Evolutionary conservation across 2,888 invertebrate species (phyloP).

Genomic region (Tenthredo notha): DNA sequence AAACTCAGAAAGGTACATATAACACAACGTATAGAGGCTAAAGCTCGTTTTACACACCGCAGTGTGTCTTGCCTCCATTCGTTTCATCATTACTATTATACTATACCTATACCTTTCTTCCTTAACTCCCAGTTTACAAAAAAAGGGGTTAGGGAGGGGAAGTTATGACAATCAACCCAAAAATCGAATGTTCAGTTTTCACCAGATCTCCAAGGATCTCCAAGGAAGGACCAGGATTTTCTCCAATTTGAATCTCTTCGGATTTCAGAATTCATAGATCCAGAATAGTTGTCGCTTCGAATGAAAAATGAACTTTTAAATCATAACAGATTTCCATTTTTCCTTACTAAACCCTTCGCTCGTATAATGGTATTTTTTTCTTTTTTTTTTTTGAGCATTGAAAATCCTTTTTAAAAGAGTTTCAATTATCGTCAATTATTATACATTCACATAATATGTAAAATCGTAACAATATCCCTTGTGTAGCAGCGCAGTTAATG

Average conservation of each 20-base stretch:
- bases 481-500: background rate
- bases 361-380: background rate
- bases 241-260: background rate
- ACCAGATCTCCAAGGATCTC: background rate
- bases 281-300: background rate
- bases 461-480: background rate
- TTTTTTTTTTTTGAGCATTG: background rate
- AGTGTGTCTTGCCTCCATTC: background rate
- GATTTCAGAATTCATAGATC: background rate
- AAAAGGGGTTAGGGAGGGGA: background rate
- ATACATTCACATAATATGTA: background rate
- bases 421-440: background rate
- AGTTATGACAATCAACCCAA: background rate
- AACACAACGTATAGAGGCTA: background rate
- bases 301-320: background rate
- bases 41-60: conserved; percentile 6
- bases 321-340: too few relatives aligned
- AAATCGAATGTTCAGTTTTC: background rate
- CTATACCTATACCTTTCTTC: background rate
- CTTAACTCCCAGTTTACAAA: background rate
- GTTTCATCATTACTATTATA: background rate
- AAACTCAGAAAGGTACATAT: conserved; percentile 56
- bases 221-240: too few relatives aligned
- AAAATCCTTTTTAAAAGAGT: background rate
- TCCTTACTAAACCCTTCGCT: background rate